A percentile compares a stretch with the other conserved stretches of the same genome.
phyloP scores from a whole-genome alignment of 2,888 invertebrate species.

The Lottia gigantea region DNA sequence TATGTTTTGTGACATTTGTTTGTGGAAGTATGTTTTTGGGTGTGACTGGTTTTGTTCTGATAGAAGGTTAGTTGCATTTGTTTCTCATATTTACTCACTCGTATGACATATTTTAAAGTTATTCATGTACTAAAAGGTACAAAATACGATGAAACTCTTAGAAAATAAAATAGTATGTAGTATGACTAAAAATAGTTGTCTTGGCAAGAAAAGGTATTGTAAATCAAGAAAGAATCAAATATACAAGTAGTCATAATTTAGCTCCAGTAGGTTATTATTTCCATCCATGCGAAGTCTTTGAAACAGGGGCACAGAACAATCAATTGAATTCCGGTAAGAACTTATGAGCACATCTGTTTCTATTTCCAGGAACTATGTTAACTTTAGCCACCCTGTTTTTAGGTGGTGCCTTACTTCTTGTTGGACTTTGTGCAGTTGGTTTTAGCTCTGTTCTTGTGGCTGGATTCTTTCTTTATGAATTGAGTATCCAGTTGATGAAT shows the following conservation, averaged over 20 bases:
- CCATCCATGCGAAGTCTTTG: no score
- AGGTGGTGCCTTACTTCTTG: conserved; percentile 42
- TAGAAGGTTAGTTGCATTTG: conserved; percentile 45
- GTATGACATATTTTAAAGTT: no score
- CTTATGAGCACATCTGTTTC: neutral
- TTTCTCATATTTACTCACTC: no score
- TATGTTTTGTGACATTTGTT: conserved; percentile 47
- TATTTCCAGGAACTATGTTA: conserved; percentile 44
- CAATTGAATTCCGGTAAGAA: neutral
- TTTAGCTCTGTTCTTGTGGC: conserved; percentile 38
- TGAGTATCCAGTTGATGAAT: neutral
- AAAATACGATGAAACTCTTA: no score
- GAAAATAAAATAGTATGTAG: no score
- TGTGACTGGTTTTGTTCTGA: conserved; percentile 47
- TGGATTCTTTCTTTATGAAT: conserved; percentile 24
- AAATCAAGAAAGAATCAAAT: no score
- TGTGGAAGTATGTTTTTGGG: conserved; percentile 42
- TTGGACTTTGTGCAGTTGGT: conserved; percentile 38
- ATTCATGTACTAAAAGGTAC: no score
- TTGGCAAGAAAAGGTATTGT: no score
- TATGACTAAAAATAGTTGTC: no score
- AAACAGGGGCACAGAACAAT: no score
- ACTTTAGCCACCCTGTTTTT: conserved; percentile 48
- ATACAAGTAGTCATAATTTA: no score
- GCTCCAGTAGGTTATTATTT: no score